Base-by-base conservation (phyloP, 1,140 invertebrate species). In the Scaptodrosophila lebanonensis region DNA sequence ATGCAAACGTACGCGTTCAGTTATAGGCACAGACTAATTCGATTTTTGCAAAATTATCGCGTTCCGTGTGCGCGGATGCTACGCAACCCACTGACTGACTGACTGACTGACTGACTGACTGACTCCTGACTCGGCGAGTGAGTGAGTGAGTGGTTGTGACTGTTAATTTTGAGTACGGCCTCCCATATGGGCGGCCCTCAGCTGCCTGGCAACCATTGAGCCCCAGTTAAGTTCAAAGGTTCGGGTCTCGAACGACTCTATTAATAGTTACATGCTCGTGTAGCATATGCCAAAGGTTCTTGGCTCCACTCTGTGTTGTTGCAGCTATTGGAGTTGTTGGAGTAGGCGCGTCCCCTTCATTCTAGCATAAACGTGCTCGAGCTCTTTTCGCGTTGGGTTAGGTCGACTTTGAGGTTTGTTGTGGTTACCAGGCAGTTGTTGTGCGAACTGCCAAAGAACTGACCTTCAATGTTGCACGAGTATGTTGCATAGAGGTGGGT, bases 221-320 rank as follows among this genome's bases (percentile, higher is more conserved):
- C 75, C n/a, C n/a, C 75, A 68, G 68, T 73, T 67, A 68, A 82
- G 73, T 77, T 79, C 73, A 77, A 70, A 77, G 73, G 64, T 79
- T 79, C 75, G 73, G 64, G 68, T 69, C 53, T 57, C 54, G 35
- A 75, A 82, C 75, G 76, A 73, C 69, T 82, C 75, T 82, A 82
- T 82, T 82, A 82, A 82, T 82, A 82, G 75, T 40, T 40, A 57
- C 67, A 60, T 57, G 63, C 65, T 62, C 56, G 12, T 33, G 12
- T 13, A 15, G 35, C 35, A 38, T 13, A 43, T 32, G 16, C 35
- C 22, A 27, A 38, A 39, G 32, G 36, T 58, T 15, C 42, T 38
- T 39, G 49, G 32, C 15, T 47, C 54, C 35, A 17, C 45, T n/a
- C 6, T 2, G 8, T 8, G 17, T 2, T 8, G 5, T 22, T 5